Evolutionary conservation across 2,113 vertebrate genomes (phyloP), one percentile per base, ranked within the genome.

Genomic region (Clinocottus analis): DNA sequence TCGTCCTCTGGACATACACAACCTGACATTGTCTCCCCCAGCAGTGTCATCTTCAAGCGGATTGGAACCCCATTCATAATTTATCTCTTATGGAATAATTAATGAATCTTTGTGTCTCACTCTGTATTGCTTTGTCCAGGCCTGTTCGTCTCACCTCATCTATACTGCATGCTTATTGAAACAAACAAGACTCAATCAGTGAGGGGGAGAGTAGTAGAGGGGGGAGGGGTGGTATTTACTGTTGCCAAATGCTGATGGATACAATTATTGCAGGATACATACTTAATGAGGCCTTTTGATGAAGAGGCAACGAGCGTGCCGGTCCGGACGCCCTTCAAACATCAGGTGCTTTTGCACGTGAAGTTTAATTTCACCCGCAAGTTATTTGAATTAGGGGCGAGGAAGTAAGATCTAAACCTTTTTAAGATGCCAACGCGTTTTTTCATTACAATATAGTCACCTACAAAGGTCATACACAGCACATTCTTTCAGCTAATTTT

Each of bases 61-160:
- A 85, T 84, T 87, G 69, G 63, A 43, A 70, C 35, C 27, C 25
- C 63, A 86, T 91, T 87, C 64, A 90, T 89, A 77, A 92, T 93
- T 88, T 13, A 92, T 76, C 23, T 33, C 29, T 89, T 89, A 90
- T 91, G 72, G 87, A 92, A 91, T 90, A 91, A 75, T 88, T 87
- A 89, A 91, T 87, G 70, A 33, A 71, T 83, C 82, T 79, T 76
- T 89, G 86, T 86, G 68, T 85, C 87, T 90, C 65, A 59, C 41
- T 66, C 76, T 72, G 70, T 78, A 81, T 85, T 60, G 10, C 83
- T 72, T 85, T 80, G 75, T 79, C 75, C 66, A 83, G 70, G 29
- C 51, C 41, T 81, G 76, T 84, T 85, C 80, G 45, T 79, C 53
- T 75, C 66, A 56, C 59, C 74, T 92, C 90, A 88, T 93, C 66